Evolutionary conservation across 2,113 vertebrate genomes (phyloP), one percentile per base, ranked within the genome.

Genomic region (Odontesthes bonariensis): DNA sequence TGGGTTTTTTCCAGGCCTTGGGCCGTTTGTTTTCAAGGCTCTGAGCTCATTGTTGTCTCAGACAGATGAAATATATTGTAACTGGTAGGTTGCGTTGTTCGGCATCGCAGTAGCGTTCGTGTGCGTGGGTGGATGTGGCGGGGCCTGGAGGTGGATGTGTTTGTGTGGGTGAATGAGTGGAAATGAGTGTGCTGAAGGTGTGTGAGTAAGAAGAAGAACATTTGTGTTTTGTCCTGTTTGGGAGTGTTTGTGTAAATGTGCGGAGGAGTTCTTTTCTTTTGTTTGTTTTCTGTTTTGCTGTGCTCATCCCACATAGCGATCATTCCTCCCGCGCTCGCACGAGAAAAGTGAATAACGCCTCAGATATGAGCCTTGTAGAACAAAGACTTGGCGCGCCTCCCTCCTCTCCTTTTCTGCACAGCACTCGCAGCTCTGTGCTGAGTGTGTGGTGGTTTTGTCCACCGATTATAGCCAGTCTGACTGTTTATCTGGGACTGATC

Each of bases 281-380:
- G 5, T 69, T 17, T 68, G 8, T n/a, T 56, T 46, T 46, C 12
- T 69, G 46, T 80, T 73, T 64, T 53, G 64, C 79, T 77, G 72
- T 57, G 67, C 87, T 92, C 90, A 84, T 91, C 91, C 86, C 85
- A 89, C 92, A 93, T 92, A 83, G 89, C 69, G 80, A 89, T 88
- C 88, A 91, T 93, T 92, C 91, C 92, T 92, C 86, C 85, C 82
- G 81, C 65, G 46, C 84, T 90, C 64, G 40, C 87, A 86, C 14
- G 73, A 90, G 83, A 85, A 69, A 75, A 88, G 65, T 22, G 75
- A 84, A 90, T 85, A 90, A 92, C 81, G 78, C 83, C 87, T 90
- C 83, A 69, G 83, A 90, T 85, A 88, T 87, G 89, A 90, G 82
- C 65, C 82, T 83, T 59, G 55, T 51, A 81, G 59, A 86, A 87